phyloP scores from a whole-genome alignment of 2,888 invertebrate genomes.

The Drosophila ustulata region DNA sequence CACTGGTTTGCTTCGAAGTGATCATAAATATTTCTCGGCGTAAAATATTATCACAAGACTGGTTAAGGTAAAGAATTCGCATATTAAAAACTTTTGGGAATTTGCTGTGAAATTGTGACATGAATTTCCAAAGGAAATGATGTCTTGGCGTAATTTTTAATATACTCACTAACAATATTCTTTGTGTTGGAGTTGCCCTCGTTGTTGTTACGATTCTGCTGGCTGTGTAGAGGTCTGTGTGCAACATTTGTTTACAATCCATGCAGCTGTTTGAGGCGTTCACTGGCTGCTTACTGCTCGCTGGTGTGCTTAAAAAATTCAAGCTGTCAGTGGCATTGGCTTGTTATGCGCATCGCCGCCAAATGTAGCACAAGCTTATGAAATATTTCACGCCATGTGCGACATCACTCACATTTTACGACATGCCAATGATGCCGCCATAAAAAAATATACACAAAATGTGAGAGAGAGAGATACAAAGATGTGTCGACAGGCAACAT shows the following conservation, averaged over 20 bases:
- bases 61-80: neutral
- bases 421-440: conserved; percentile 77
- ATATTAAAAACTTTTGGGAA: conserved; percentile 5
- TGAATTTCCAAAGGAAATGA: neutral
- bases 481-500: conserved; percentile 37
- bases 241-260: conserved; percentile 70
- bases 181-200: conserved; percentile 12
- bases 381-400: conserved; percentile 63
- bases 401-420: conserved; percentile 74
- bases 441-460: conserved; percentile 45
- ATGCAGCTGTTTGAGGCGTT: conserved; percentile 51
- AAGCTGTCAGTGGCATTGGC: conserved; percentile 56
- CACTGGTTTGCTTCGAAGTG: too few species aligned
- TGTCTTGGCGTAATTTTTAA: conserved; percentile 12
- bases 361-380: conserved; percentile 73
- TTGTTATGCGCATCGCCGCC: conserved; percentile 61
- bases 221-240: conserved; percentile 8
- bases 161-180: conserved; percentile 14
- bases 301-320: conserved; percentile 40
- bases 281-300: neutral
- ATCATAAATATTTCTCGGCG: too few species aligned
- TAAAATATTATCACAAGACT: too few species aligned
- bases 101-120: conserved; percentile 11
- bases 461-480: conserved; percentile 41
- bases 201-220: conserved; percentile 17